These are phyloP conservation scores for Neopipo cinnamomea DNA, from an alignment of 2,113 vertebrate species.

Conservation along the genomic window DNA sequence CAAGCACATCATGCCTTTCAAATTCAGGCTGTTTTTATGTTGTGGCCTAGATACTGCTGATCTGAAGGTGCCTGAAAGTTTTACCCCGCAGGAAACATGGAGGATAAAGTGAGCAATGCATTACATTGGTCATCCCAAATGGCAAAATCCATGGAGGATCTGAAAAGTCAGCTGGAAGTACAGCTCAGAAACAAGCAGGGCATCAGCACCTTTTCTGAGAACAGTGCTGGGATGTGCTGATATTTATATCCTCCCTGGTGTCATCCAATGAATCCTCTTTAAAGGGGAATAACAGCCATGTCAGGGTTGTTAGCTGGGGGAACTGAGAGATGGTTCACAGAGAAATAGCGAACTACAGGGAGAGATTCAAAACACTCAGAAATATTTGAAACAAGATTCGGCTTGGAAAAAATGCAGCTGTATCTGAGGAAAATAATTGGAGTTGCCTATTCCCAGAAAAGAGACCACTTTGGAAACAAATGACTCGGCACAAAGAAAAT, in stretches of 20 bases:
- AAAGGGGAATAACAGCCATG: background rate
- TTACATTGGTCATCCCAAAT: background rate
- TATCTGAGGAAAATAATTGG: background rate
- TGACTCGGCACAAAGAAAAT: background rate
- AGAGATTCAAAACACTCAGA: background rate
- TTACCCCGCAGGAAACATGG: rapidly evolving
- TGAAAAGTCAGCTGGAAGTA: background rate
- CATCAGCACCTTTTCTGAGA: background rate
- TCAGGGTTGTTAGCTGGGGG: background rate
- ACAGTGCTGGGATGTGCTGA: background rate
- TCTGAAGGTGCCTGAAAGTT: background rate
- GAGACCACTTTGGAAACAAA: background rate
- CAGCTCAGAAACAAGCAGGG: background rate
- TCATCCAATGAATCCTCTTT: background rate
- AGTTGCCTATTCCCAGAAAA: background rate
- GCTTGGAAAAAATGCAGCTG: background rate
- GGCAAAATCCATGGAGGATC: background rate
- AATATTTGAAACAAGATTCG: background rate
- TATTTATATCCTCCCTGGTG: slow-evolving; percentile 10
- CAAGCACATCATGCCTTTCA: background rate
- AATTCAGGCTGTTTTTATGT: background rate
- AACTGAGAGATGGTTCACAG: background rate
- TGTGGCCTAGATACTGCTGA: background rate
- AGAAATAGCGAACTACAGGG: background rate
- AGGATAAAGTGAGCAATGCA: background rate